Evolutionary conservation across 2,888 invertebrate species (phyloP), one percentile per base, ranked within the genome.

Genomic region (Troides oblongomaculatus): DNA sequence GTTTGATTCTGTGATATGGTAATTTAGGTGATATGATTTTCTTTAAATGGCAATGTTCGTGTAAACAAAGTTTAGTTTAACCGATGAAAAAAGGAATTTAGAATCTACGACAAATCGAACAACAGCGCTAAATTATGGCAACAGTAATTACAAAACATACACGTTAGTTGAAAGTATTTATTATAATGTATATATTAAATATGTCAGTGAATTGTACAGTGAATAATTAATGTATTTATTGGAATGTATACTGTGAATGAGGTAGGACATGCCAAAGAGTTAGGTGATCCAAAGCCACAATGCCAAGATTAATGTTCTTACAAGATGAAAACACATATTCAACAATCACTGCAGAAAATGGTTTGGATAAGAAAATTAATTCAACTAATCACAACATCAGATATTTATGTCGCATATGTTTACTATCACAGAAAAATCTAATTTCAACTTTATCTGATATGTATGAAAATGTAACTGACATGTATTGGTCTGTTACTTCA

Each of bases 341-440:
- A 12, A 46, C 50, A 5, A 53, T 17, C 17, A 50, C 56, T 12
- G 4, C 60, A 60, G 50, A 69, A 60, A 25, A 56, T 58, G 18
- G 12, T 7, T 10, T 25, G 21, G 50, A 62, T 23, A 62, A 66
- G 17, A 57, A 66, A 56, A n/a, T 25, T n/a, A 73, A 81, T 53
- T 79, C 73, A 62, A 36, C 50, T 23, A 25, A 61, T 5, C n/a
- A 18, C 1, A 77, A 82, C 74, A 46, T 84, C 62, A 80, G 84
- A 62, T 87, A 83, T 72, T 76, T 93, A 66, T 94, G 94, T 74
- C 84, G 93, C 70, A 86, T 92, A 73, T 94, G 94, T 78, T 79
- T 94, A 57, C 73, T 76, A 74, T 84, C 79, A 72, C 83, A 79
- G 56, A 82, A 75, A 63, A 74, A 76, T 5, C 83, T 93, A 80